Conservation (phyloP, 1,140 invertebrate species). For the Nephila pilipes region DNA sequence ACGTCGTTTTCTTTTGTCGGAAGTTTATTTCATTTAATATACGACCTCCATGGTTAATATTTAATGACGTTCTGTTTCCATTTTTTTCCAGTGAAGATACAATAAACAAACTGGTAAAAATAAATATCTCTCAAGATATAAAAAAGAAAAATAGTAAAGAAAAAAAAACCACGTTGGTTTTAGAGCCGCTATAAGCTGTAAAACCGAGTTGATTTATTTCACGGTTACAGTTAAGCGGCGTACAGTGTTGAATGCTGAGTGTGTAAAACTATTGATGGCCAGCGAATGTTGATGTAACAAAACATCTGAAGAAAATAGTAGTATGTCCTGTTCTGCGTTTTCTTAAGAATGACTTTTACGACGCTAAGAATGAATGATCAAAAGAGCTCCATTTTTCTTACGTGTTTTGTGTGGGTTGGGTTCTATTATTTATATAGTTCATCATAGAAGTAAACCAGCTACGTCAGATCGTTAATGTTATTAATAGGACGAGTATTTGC, state of each 20-base stretch:
- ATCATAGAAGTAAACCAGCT: not conserved
- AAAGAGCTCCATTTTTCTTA: not conserved
- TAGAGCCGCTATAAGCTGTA: not conserved
- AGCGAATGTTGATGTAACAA: not conserved
- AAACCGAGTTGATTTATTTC: slow-evolving; percentile 28
- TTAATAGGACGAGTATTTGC: not conserved
- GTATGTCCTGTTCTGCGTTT: not conserved
- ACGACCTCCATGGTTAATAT: slow-evolving; percentile 34
- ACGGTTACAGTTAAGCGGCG: not conserved
- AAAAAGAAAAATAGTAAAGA: not conserved
- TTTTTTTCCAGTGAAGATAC: not conserved
- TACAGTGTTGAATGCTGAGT: not conserved
- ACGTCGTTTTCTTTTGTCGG: not conserved
- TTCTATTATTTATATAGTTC: slow-evolving; percentile 15
- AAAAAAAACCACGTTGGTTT: not conserved
- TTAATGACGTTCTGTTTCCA: not conserved
- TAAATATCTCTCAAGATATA: not conserved
- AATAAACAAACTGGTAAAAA: slow-evolving; percentile 29
- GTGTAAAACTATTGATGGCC: slow-evolving; percentile 16
- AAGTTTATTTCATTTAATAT: not conserved
- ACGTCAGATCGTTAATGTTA: not conserved
- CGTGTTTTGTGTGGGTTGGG: not conserved
- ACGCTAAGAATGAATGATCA: slow-evolving; percentile 12
- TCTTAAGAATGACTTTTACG: slow-evolving; percentile 12
- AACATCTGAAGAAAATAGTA: not conserved